phyloP scores from a whole-genome alignment of 2,797 vertebrate species.

The Numenius phaeopus region DNA sequence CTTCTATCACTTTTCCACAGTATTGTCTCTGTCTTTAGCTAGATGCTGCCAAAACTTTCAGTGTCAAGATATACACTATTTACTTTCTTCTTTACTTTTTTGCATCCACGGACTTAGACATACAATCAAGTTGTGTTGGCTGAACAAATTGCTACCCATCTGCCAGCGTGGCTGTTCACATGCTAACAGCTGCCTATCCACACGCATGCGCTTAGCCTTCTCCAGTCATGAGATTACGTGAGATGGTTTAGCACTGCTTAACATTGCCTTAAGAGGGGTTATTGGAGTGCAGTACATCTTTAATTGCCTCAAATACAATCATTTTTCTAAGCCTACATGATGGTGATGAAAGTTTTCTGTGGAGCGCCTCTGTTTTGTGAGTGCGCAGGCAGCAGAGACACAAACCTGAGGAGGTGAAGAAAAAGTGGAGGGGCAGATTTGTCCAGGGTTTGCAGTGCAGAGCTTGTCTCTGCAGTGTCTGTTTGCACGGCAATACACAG shows the following conservation, averaged over 20 bases:
- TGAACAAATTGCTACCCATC: background rate
- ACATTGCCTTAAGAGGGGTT: background rate
- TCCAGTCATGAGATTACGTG: background rate
- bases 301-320: background rate
- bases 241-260: background rate
- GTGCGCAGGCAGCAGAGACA: background rate
- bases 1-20: background rate
- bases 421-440: background rate
- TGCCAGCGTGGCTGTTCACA: background rate
- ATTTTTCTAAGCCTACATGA: background rate
- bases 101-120: background rate
- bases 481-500: background rate
- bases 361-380: background rate
- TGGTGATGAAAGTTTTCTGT: background rate
- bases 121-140: background rate
- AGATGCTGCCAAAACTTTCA: background rate
- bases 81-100: background rate
- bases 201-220: background rate
- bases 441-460: background rate
- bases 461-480: background rate
- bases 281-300: background rate
- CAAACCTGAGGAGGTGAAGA: background rate
- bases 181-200: background rate
- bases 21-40: background rate
- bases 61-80: fast-evolving